phyloP scores from a whole-genome alignment of 1,140 invertebrate species.

The Platorchestia sp. region DNA sequence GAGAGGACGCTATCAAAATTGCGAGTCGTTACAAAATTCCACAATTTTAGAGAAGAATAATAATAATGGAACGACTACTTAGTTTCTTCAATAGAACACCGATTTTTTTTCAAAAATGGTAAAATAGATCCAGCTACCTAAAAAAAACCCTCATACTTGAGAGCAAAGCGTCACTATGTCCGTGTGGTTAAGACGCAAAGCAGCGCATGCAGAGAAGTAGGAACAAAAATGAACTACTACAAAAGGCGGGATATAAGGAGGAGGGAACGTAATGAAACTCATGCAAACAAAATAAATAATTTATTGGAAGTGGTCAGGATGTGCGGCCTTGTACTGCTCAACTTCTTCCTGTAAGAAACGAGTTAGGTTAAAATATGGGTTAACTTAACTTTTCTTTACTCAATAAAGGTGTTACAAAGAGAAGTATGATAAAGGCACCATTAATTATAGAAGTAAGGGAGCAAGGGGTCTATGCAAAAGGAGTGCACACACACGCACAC shows the following conservation, averaged over 20 bases:
- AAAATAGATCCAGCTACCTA: neutral
- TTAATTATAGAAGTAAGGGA: too few relatives aligned
- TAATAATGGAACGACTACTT: neutral
- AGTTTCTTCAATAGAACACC: neutral
- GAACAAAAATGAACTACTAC: neutral
- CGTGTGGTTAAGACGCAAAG: neutral
- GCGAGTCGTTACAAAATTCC: neutral
- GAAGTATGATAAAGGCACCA: too few relatives aligned
- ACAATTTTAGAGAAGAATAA: too few relatives aligned
- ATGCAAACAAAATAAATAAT: conserved; percentile 50
- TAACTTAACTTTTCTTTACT: neutral
- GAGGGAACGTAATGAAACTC: conserved; percentile 25
- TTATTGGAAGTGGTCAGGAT: conserved; percentile 46
- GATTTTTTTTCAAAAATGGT: neutral
- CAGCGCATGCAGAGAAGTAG: neutral
- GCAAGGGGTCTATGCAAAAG: too few relatives aligned
- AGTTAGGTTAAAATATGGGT: neutral
- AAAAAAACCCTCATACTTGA: neutral
- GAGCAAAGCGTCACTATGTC: neutral
- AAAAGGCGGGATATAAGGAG: neutral
- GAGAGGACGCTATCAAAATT: neutral
- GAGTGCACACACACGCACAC: too few relatives aligned
- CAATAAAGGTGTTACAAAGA: too few relatives aligned
- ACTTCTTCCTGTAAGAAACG: conserved; percentile 49
- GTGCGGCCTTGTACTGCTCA: conserved; percentile 35